Conservation (phyloP, 1,140 invertebrate species). For the Caenorhabditis brenneri region DNA sequence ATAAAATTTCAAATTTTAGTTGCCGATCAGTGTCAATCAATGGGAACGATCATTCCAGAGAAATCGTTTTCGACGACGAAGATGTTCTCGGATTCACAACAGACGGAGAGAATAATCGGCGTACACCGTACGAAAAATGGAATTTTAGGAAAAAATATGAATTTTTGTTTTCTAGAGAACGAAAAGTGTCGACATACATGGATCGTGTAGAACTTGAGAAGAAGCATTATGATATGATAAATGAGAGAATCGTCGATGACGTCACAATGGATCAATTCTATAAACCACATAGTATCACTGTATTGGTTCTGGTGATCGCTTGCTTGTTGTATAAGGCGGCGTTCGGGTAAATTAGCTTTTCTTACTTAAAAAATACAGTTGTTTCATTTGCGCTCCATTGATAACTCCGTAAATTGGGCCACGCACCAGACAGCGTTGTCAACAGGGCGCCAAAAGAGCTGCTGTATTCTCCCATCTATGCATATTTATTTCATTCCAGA, state of each 20-base stretch:
- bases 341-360: constrained; percentile 31
- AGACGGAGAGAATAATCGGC: constrained; percentile 10
- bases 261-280: constrained; percentile 97
- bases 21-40: not conserved
- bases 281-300: constrained; percentile 92
- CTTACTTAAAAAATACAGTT: too few relatives aligned
- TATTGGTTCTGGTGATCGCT: constrained; percentile 77
- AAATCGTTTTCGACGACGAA: not conserved
- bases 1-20: not conserved
- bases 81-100: not conserved
- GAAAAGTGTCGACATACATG: not conserved
- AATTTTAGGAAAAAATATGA: not conserved
- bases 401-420: too few relatives aligned
- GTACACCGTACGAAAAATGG: not conserved
- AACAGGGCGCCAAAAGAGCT: not conserved
- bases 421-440: too few relatives aligned
- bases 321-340: constrained; percentile 52
- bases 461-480: constrained; percentile 66
- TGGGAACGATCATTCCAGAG: not conserved
- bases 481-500: constrained; percentile 53
- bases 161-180: not conserved
- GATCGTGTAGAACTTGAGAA: constrained; percentile 8
- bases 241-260: constrained; percentile 92
- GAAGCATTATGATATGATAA: constrained; percentile 71
- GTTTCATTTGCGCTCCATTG: too few relatives aligned